phyloP scores from a whole-genome alignment of 2,888 invertebrate species.

The Ectemnius lituratus region DNA sequence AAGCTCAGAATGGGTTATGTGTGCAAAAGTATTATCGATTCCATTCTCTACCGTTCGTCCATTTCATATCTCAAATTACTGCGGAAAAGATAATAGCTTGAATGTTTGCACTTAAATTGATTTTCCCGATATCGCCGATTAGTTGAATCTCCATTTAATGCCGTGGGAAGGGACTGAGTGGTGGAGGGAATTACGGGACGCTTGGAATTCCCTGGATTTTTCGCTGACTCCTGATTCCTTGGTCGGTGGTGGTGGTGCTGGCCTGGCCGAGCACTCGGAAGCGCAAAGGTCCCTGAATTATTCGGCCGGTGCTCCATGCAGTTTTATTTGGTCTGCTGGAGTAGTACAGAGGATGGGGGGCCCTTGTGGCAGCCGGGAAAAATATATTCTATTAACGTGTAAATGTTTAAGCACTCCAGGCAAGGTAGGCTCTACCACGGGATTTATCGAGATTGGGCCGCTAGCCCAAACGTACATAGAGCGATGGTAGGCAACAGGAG shows the following conservation, averaged over 20 bases:
- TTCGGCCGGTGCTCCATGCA: constrained; percentile 5
- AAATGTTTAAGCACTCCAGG: constrained; percentile 44
- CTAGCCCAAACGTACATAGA: constrained; percentile 16
- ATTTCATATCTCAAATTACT: too few species aligned
- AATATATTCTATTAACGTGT: constrained; percentile 53
- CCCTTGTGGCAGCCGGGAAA: constrained; percentile 6
- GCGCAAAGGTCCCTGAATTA: constrained; percentile 5
- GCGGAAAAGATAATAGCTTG: too few species aligned
- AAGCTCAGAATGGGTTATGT: too few species aligned
- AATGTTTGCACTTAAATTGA: too few species aligned
- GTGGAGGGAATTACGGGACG: not conserved
- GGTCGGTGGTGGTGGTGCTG: not conserved
- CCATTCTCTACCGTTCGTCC: too few species aligned
- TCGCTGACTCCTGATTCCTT: not conserved
- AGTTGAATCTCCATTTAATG: too few species aligned
- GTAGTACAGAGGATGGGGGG: not conserved
- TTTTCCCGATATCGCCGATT: too few species aligned
- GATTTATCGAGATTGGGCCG: constrained; percentile 49
- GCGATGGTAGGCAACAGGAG: too few species aligned
- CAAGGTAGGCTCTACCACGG: constrained; percentile 21
- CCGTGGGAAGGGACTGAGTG: too few species aligned
- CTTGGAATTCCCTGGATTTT: not conserved
- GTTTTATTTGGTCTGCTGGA: not conserved
- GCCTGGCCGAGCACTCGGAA: not conserved
- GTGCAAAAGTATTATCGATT: too few species aligned